phyloP scores from a whole-genome alignment of 1,140 invertebrate genomes.

The Nephotettix cincticeps region DNA sequence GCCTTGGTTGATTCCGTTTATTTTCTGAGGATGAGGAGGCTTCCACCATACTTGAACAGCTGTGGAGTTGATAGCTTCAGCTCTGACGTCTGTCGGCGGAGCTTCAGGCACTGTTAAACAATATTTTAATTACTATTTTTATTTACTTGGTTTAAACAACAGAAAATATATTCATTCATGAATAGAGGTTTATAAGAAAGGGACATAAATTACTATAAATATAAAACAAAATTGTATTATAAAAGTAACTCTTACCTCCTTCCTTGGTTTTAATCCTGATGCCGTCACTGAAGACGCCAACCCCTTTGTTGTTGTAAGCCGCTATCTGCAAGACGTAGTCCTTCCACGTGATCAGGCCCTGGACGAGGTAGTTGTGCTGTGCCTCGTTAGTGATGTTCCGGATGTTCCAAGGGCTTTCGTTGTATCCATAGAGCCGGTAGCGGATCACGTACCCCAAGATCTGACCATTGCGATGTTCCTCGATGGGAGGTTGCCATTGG shows the following conservation, averaged over 20 bases:
- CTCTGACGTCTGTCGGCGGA: conserved; percentile 79
- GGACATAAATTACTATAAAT: no score
- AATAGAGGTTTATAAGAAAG: no score
- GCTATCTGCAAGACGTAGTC: conserved; percentile 97
- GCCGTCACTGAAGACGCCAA: conserved; percentile 88
- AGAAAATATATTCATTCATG: no score
- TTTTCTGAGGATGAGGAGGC: conserved; percentile 93
- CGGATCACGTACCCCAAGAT: conserved; percentile 91
- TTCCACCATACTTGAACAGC: conserved; percentile 80
- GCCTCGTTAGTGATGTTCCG: conserved; percentile 90
- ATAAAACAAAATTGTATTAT: no score
- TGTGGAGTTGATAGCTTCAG: conserved; percentile 85
- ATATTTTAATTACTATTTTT: no score
- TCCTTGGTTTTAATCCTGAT: conserved; percentile 94
- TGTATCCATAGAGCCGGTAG: conserved; percentile 89
- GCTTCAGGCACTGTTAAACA: conserved; percentile 79
- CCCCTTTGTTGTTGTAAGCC: conserved; percentile 95
- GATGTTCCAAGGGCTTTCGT: conserved; percentile 82
- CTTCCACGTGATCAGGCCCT: conserved; percentile 96
- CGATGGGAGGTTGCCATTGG: conserved; percentile 93
- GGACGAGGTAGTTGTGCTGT: conserved; percentile 88
- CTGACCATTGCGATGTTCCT: conserved; percentile 92
- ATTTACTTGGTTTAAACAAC: no score
- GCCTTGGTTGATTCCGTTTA: conserved; percentile 98
- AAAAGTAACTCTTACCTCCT: conserved; percentile 60